phyloP scores from a whole-genome alignment of 1,140 invertebrate species.

The Zaprionus kolodkinae region DNA sequence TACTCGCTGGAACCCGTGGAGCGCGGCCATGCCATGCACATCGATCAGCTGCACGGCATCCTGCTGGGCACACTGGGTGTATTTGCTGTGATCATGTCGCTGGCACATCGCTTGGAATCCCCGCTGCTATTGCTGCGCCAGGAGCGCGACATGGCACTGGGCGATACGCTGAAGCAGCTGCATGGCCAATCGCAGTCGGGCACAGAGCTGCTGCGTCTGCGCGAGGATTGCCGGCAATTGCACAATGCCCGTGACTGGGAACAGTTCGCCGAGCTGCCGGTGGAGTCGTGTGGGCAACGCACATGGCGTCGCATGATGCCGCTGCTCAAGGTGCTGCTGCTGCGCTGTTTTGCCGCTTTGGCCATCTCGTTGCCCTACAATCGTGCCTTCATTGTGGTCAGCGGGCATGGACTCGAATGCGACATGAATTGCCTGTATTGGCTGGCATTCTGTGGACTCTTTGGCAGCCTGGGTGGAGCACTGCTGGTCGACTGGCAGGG shows the following conservation, averaged over 20 bases:
- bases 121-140: constrained; percentile 70
- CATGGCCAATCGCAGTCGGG: constrained; percentile 49
- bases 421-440: constrained; percentile 77
- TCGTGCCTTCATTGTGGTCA: constrained; percentile 69
- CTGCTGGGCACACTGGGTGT: constrained; percentile 60
- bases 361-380: constrained; percentile 72
- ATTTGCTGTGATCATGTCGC: constrained; percentile 54
- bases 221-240: constrained; percentile 71
- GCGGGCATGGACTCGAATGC: constrained; percentile 72
- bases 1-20: constrained; percentile 61
- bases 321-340: constrained; percentile 64
- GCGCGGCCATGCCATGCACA: constrained; percentile 55
- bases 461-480: constrained; percentile 63
- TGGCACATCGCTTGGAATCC: constrained; percentile 66
- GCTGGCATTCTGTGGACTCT: constrained; percentile 65
- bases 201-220: constrained; percentile 62
- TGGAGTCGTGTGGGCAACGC: constrained; percentile 16
- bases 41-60: constrained; percentile 74
- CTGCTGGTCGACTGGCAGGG: constrained; percentile 70
- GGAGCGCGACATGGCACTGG: constrained; percentile 66
- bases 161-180: constrained; percentile 63
- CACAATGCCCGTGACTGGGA: constrained; percentile 69
- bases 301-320: constrained; percentile 47
- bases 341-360: constrained; percentile 68
- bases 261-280: constrained; percentile 44